These are phyloP conservation scores for Phylloscopus trochiloides DNA, from an alignment of 2,113 vertebrate species.

Conservation along the genomic window DNA sequence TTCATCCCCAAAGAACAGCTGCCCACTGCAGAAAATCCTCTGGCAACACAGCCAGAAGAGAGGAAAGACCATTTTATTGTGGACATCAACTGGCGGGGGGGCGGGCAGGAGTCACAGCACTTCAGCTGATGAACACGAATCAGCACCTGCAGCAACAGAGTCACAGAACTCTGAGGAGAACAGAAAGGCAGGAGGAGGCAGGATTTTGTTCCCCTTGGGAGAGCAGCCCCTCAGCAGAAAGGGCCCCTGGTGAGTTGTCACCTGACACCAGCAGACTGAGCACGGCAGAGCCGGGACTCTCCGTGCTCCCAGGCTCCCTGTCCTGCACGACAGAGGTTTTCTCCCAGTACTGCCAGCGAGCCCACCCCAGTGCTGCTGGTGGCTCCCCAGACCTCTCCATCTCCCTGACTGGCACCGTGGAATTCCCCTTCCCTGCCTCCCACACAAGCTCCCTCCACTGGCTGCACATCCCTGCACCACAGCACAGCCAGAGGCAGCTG, in stretches of 20 bases:
- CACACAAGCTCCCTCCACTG: background rate
- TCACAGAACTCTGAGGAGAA: background rate
- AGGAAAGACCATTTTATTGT: background rate
- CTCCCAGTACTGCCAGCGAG: fast-evolving
- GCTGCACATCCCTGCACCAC: background rate
- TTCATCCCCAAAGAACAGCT: background rate
- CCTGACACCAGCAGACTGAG: background rate
- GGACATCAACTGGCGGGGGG: background rate
- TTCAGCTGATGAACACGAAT: background rate
- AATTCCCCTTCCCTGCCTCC: background rate
- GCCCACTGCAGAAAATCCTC: background rate
- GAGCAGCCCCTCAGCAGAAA: background rate
- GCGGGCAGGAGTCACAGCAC: fast-evolving
- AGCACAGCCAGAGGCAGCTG: background rate
- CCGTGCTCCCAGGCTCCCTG: background rate
- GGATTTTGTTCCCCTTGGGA: background rate
- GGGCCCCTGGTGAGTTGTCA: background rate
- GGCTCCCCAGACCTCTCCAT: background rate
- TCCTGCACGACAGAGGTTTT: background rate
- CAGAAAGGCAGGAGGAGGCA: background rate
- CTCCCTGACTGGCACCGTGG: fast-evolving
- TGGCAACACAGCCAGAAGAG: background rate
- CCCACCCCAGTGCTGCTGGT: background rate
- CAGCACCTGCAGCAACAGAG: background rate
- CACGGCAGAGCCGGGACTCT: fast-evolving